A percentile compares a stretch with the other conserved stretches of the same genome.
Conservation (phyloP, 2,888 invertebrate genomes). For the Noctua comes region DNA sequence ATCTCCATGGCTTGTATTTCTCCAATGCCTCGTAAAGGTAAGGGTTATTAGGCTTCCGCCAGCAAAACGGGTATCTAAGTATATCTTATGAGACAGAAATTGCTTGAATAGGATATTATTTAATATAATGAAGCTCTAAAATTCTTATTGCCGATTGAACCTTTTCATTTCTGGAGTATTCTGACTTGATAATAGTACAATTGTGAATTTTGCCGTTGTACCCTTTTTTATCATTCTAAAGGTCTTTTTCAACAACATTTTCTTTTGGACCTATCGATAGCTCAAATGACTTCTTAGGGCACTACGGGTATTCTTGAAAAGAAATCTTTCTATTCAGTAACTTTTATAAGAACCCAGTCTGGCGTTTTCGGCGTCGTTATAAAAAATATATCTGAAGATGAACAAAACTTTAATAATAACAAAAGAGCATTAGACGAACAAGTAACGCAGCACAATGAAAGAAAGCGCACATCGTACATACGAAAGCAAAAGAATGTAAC, state of each 20-base stretch:
- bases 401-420: neutral
- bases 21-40: constrained; percentile 51
- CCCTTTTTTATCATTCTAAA: neutral
- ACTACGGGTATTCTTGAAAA: neutral
- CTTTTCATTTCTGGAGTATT: constrained; percentile 29
- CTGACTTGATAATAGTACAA: neutral
- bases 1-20: constrained; percentile 49
- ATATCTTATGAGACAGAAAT: constrained; percentile 50
- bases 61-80: constrained; percentile 48
- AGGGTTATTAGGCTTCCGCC: constrained; percentile 51
- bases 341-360: neutral
- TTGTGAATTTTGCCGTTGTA: constrained; percentile 26
- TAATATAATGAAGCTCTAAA: constrained; percentile 28
- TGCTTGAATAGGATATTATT: constrained; percentile 36
- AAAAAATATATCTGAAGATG: neutral
- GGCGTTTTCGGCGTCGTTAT: neutral
- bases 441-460: constrained; percentile 9
- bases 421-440: neutral
- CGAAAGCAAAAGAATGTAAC: constrained; percentile 24
- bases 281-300: too few relatives aligned
- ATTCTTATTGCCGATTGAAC: constrained; percentile 36
- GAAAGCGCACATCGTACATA: constrained; percentile 4
- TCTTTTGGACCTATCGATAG: neutral
- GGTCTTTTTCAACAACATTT: neutral
- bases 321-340: neutral